Evolutionary conservation across 2,113 vertebrate genomes (phyloP).

Genomic region (Dromiciops gliroides): DNA sequence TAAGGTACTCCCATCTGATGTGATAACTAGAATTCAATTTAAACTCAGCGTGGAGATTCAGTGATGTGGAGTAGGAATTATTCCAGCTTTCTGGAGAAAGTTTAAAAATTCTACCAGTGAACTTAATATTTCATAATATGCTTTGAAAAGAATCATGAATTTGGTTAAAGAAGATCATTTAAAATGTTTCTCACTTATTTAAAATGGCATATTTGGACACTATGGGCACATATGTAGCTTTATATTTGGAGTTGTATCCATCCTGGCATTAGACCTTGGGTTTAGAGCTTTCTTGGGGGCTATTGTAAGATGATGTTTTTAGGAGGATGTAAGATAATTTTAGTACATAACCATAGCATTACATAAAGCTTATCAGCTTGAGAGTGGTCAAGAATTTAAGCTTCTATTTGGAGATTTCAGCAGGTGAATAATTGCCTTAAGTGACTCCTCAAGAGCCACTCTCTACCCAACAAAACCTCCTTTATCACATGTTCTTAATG

Average conservation of each 20-base stretch:
- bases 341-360: not conserved
- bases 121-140: not conserved
- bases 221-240: not conserved
- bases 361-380: not conserved
- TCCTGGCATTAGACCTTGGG: not conserved
- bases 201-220: not conserved
- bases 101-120: not conserved
- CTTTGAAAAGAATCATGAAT: not conserved
- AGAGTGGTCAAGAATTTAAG: not conserved
- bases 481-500: not conserved
- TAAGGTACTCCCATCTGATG: not conserved
- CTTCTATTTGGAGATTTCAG: not conserved
- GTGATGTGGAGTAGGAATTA: not conserved
- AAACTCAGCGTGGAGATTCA: slow-evolving; percentile 8
- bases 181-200: not conserved
- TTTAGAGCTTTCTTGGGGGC: too few relatives aligned
- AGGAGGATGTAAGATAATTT: not conserved
- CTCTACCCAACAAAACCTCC: not conserved
- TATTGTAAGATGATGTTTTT: not conserved
- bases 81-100: slow-evolving; percentile 21
- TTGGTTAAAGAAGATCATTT: not conserved
- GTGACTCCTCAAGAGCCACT: not conserved
- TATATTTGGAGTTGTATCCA: not conserved
- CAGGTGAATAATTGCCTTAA: not conserved
- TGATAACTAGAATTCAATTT: not conserved